phyloP scores from a whole-genome alignment of 2,888 invertebrate species.

The Antheraea assamensis region DNA sequence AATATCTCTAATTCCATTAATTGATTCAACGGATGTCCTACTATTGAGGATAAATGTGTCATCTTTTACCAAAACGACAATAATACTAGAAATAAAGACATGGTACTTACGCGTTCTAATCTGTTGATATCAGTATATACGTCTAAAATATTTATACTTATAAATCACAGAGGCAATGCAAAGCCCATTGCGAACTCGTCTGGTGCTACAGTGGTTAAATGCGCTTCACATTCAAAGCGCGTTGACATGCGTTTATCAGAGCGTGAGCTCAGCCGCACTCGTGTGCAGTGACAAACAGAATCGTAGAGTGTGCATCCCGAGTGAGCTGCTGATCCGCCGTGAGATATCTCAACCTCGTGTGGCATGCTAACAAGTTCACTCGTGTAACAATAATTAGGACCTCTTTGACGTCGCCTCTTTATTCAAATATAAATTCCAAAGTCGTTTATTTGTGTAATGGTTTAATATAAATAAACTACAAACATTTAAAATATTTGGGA shows the following conservation, averaged over 20 bases:
- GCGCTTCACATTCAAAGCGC: conserved; percentile 68
- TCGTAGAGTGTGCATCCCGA: conserved; percentile 79
- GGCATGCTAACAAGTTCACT: conserved; percentile 73
- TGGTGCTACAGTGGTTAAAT: conserved; percentile 57
- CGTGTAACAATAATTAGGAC: conserved; percentile 75
- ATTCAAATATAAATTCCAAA: conserved; percentile 43
- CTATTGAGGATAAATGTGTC: too few relatives aligned
- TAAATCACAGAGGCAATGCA: conserved; percentile 27
- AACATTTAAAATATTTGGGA: background rate
- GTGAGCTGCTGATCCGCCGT: conserved; percentile 77
- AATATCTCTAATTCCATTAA: too few relatives aligned
- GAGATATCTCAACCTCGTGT: conserved; percentile 78
- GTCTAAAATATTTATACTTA: conserved; percentile 13
- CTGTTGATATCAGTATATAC: background rate
- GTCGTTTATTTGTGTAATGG: background rate
- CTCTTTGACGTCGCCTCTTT: conserved; percentile 71
- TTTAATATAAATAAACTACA: background rate
- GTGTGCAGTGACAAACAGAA: conserved; percentile 78
- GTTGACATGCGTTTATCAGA: conserved; percentile 79
- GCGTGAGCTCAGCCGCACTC: conserved; percentile 71
- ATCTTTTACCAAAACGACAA: too few relatives aligned
- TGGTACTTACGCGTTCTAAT: background rate
- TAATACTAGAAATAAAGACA: too few relatives aligned
- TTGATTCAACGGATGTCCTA: too few relatives aligned
- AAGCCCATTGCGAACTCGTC: conserved; percentile 32